Evolutionary conservation across 1,140 invertebrate species (phyloP).

Genomic region (Hydropsyche tenuis): DNA sequence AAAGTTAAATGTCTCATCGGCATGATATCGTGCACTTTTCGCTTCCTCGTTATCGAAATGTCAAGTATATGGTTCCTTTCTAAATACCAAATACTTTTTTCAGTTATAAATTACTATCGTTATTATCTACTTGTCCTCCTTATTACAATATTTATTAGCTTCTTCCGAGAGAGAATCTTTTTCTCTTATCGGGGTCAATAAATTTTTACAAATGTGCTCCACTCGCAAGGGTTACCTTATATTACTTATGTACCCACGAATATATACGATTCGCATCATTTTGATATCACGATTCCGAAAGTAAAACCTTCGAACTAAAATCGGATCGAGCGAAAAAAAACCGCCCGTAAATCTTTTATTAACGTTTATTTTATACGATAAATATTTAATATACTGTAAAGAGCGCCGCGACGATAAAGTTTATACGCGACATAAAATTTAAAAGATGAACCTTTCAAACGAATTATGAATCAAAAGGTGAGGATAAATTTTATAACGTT

Average conservation of each 20-base stretch:
- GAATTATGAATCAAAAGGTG: too few relatives aligned
- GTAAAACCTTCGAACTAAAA: background rate
- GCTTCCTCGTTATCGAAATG: constrained; percentile 1
- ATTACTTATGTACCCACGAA: too few relatives aligned
- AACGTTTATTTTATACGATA: background rate
- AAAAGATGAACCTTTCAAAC: background rate
- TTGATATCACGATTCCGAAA: constrained; percentile 1
- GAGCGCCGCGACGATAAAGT: background rate
- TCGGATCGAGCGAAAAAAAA: constrained; percentile 4
- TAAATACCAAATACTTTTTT: background rate
- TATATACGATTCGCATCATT: background rate
- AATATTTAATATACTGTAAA: constrained; percentile 1
- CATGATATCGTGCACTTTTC: too few relatives aligned
- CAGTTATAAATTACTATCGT: constrained; percentile 16
- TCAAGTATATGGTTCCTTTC: background rate
- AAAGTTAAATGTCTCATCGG: too few relatives aligned
- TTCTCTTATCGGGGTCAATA: constrained; percentile 23
- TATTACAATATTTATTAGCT: constrained; percentile 26
- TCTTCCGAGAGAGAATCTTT: constrained; percentile 12
- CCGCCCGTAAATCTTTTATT: background rate
- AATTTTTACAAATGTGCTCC: constrained; percentile 22
- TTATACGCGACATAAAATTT: constrained; percentile 6
- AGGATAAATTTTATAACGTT: too few relatives aligned
- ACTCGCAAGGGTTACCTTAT: constrained; percentile 2
- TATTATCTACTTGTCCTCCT: constrained; percentile 15